These are phyloP conservation scores for Lypha dubia DNA, from an alignment of 2,888 invertebrate genomes.

Conservation along the genomic window DNA sequence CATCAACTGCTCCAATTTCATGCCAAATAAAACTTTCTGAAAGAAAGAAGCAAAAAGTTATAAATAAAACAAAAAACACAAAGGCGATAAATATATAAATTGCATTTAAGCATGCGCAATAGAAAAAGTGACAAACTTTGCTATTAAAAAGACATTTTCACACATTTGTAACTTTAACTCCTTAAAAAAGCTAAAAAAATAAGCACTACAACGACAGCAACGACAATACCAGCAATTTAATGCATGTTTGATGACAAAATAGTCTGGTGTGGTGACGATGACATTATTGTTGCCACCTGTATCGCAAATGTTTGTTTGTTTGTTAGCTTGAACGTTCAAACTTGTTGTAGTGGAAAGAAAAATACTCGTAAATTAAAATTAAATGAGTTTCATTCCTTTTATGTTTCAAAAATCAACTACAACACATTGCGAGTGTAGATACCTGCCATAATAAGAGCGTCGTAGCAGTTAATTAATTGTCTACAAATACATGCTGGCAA, in stretches of 20 bases:
- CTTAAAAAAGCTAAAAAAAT: slow-evolving; percentile 1
- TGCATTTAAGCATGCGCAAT: slow-evolving; percentile 59
- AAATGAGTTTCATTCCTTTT: slow-evolving; percentile 48
- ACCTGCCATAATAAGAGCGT: slow-evolving; percentile 51
- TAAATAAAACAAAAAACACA: no score
- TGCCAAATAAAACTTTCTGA: slow-evolving; percentile 30
- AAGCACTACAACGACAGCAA: not conserved
- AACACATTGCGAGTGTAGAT: slow-evolving; percentile 5
- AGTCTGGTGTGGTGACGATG: not conserved
- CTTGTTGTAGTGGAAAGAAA: slow-evolving; percentile 44
- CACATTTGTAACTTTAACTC: slow-evolving; percentile 55
- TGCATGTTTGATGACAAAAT: slow-evolving; percentile 42
- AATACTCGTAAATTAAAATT: slow-evolving; percentile 35
- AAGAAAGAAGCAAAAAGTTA: not conserved
- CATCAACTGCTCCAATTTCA: slow-evolving; percentile 40
- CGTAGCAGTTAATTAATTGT: slow-evolving; percentile 62
- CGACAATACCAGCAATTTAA: slow-evolving; percentile 2
- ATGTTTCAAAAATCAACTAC: slow-evolving; percentile 45
- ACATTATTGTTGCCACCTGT: slow-evolving; percentile 13
- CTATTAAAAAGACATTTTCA: slow-evolving; percentile 51
- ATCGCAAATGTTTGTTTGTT: not conserved
- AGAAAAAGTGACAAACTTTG: slow-evolving; percentile 48
- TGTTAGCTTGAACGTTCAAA: not conserved
- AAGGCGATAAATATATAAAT: slow-evolving; percentile 14
- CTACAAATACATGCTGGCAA: slow-evolving; percentile 53